These are phyloP conservation scores for Drosophila tsacasi DNA, from an alignment of 1,140 invertebrate genomes.

Conservation along the genomic window DNA sequence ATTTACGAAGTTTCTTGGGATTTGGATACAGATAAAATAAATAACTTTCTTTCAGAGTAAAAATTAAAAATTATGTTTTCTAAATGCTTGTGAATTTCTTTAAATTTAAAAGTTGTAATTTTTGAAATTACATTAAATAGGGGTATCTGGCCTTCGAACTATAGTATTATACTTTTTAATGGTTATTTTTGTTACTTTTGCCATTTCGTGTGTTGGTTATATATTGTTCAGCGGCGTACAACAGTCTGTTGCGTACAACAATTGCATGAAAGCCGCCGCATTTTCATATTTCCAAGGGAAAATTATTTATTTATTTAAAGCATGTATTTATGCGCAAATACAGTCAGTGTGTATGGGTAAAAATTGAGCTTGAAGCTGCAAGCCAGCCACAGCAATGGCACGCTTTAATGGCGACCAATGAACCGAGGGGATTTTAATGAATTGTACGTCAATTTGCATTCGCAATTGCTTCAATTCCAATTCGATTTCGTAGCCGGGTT, in stretches of 20 bases:
- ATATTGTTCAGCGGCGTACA: slow-evolving; percentile 8
- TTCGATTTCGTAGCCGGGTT: slow-evolving; percentile 43
- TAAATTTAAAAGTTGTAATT: too few relatives aligned
- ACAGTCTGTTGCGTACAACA: slow-evolving; percentile 21
- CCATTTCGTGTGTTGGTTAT: slow-evolving; percentile 18
- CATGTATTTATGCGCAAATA: slow-evolving; percentile 33
- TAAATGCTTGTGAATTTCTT: not conserved
- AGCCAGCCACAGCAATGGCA: slow-evolving; percentile 32
- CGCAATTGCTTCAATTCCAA: slow-evolving; percentile 63
- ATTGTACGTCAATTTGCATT: slow-evolving; percentile 75
- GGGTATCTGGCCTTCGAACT: not conserved
- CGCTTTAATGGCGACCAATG: slow-evolving; percentile 70
- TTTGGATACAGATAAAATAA: not conserved
- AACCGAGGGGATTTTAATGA: slow-evolving; percentile 71
- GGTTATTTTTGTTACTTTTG: slow-evolving; percentile 11
- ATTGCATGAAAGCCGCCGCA: slow-evolving; percentile 4
- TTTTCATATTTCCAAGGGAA: slow-evolving; percentile 35
- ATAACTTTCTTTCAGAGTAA: not conserved
- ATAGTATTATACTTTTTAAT: fast-evolving
- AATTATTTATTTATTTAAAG: slow-evolving; percentile 49
- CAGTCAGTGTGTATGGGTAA: slow-evolving; percentile 12
- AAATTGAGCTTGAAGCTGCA: slow-evolving; percentile 41
- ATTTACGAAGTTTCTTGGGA: not conserved
- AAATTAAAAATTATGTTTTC: too few relatives aligned
- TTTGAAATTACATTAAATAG: not conserved